Evolutionary conservation across 2,113 vertebrate species (phyloP).

Genomic region (Anoplopoma fimbria): DNA sequence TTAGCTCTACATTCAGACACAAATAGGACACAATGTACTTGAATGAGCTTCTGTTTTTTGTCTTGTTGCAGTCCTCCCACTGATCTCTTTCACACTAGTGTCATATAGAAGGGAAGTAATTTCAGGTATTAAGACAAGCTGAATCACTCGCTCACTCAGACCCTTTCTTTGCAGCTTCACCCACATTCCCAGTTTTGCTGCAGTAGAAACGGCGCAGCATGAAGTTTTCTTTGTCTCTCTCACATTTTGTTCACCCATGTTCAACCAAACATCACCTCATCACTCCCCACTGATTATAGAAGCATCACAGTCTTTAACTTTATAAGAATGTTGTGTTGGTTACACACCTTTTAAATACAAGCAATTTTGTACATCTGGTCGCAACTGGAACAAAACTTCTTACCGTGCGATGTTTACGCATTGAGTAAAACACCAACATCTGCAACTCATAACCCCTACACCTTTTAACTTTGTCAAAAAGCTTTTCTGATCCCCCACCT

Average conservation of each 20-base stretch:
- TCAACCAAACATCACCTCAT: slow-evolving; percentile 1
- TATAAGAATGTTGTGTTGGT: slow-evolving; percentile 14
- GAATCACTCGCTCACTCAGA: slow-evolving; percentile 16
- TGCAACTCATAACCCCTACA: slow-evolving; percentile 37
- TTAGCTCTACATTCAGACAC: neutral
- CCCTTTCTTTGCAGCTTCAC: slow-evolving; percentile 29
- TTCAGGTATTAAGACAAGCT: slow-evolving; percentile 47
- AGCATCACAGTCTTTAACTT: neutral
- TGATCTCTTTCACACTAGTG: slow-evolving; percentile 6
- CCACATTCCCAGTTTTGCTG: slow-evolving; percentile 4
- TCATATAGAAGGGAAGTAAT: slow-evolving; percentile 13
- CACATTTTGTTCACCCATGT: neutral
- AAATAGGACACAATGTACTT: neutral
- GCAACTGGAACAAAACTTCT: slow-evolving; percentile 3
- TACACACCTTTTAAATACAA: slow-evolving; percentile 26
- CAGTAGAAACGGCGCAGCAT: neutral
- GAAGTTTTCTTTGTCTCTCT: neutral
- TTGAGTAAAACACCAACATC: slow-evolving; percentile 36
- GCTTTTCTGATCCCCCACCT: neutral
- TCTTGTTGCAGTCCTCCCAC: neutral
- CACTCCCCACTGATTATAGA: slow-evolving; percentile 13
- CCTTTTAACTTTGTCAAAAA: slow-evolving; percentile 3
- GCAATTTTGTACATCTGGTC: neutral
- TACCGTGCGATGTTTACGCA: neutral
- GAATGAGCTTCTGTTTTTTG: neutral